Percentiles rank a stretch among this genome's conserved stretches.
Evolutionary conservation across 2,888 invertebrate genomes (phyloP).

Genomic region (Aleiodes alternator): DNA sequence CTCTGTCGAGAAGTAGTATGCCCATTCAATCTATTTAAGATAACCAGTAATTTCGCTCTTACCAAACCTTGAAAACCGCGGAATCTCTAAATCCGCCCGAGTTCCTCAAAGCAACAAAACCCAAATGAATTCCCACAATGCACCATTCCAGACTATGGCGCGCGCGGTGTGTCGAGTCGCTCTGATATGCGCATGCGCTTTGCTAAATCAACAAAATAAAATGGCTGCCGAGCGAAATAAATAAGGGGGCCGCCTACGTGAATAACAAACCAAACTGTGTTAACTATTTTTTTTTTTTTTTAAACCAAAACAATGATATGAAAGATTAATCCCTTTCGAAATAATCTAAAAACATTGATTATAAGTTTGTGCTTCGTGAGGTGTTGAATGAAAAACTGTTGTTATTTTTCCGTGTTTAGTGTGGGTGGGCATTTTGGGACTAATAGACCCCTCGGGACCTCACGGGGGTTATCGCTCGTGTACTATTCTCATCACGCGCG

Average conservation of each 20-base stretch:
- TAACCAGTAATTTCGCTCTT: too few relatives aligned
- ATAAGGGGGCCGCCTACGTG: slow-evolving; percentile 64
- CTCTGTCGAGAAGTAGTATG: too few relatives aligned
- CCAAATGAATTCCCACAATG: slow-evolving; percentile 30
- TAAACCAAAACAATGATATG: too few relatives aligned
- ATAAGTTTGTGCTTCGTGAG: too few relatives aligned
- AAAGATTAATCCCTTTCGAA: slow-evolving; percentile 32
- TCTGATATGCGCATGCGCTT: slow-evolving; percentile 54
- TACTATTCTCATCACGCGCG: not conserved
- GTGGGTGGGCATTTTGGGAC: too few relatives aligned
- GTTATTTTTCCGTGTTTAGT: slow-evolving; percentile 9
- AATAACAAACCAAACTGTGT: slow-evolving; percentile 65
- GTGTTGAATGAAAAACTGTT: slow-evolving; percentile 10
- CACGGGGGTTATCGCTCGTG: not conserved
- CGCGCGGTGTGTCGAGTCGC: slow-evolving; percentile 43
- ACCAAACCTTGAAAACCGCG: not conserved
- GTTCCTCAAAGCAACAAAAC: too few relatives aligned
- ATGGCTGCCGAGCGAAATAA: slow-evolving; percentile 69
- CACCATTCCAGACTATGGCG: slow-evolving; percentile 44
- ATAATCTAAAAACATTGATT: too few relatives aligned
- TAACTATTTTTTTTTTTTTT: slow-evolving; percentile 11
- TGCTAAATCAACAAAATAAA: slow-evolving; percentile 66
- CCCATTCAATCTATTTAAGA: too few relatives aligned
- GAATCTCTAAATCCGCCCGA: not conserved
- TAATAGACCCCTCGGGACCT: not conserved